Percentiles rank a stretch among this genome's conserved stretches.
Evolutionary conservation across 2,113 vertebrate species (phyloP).

Genomic region (Aegithalos caudatus): DNA sequence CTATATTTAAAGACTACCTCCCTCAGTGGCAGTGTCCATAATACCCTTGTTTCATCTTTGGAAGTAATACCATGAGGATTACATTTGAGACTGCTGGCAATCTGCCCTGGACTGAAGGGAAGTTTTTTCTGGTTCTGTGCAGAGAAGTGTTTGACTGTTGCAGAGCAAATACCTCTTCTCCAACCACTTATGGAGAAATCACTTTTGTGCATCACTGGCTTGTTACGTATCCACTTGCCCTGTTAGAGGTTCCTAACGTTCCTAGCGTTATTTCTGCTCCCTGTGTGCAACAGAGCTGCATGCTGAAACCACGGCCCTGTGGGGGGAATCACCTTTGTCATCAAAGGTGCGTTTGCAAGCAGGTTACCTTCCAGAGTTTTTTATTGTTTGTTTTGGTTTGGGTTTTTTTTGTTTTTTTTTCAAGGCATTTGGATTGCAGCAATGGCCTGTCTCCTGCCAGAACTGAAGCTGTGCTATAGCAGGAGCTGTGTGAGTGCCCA

Average conservation of each 20-base stretch:
- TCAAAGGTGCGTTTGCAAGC: background rate
- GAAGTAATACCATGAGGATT: background rate
- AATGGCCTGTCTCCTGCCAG: background rate
- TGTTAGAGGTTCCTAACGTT: background rate
- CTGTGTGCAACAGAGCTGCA: background rate
- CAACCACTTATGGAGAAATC: background rate
- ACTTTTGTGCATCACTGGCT: background rate
- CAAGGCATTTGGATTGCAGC: background rate
- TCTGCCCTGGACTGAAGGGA: background rate
- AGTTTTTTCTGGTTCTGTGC: background rate
- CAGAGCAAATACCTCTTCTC: background rate
- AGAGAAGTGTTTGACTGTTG: background rate
- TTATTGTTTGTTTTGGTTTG: background rate
- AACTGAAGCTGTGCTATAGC: background rate
- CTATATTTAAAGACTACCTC: background rate
- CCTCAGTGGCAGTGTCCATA: background rate
- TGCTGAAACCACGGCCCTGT: rapidly evolving
- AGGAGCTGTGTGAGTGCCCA: background rate
- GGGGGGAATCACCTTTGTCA: background rate
- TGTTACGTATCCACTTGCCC: background rate
- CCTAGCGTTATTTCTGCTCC: background rate
- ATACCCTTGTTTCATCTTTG: background rate
- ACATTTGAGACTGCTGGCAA: background rate
- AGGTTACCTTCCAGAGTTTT: background rate
- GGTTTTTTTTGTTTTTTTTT: background rate